These are phyloP conservation scores for Plebejus argus DNA, from an alignment of 2,888 invertebrate genomes.

Conservation along the genomic window DNA sequence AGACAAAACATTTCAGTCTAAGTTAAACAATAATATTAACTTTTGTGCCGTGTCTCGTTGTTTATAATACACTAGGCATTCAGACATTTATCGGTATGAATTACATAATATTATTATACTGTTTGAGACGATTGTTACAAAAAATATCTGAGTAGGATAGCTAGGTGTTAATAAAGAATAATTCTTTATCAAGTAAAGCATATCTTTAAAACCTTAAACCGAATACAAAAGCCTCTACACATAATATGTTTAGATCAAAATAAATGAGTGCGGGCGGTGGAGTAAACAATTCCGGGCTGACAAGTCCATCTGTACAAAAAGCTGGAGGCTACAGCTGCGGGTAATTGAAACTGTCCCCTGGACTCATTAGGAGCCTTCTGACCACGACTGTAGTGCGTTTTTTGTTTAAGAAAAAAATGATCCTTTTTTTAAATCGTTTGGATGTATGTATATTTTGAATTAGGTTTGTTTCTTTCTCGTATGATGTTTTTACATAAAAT, in stretches of 20 bases:
- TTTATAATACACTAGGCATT: no score
- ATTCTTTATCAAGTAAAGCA: no score
- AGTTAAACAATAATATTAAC: no score
- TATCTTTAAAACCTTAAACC: not conserved
- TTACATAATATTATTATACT: no score
- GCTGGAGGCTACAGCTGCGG: slow-evolving; percentile 49
- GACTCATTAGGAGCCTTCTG: slow-evolving; percentile 52
- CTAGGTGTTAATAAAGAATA: no score
- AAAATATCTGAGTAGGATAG: no score
- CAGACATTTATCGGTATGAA: no score
- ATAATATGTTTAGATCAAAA: slow-evolving; percentile 40
- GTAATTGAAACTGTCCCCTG: slow-evolving; percentile 57
- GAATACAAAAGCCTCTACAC: slow-evolving; percentile 26
- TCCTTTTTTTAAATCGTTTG: slow-evolving; percentile 21
- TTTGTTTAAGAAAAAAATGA: slow-evolving; percentile 33
- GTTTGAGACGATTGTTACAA: no score
- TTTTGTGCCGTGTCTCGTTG: no score
- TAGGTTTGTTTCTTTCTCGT: not conserved
- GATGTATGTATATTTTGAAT: not conserved
- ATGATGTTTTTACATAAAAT: no score
- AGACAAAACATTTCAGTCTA: no score
- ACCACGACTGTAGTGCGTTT: slow-evolving; percentile 33
- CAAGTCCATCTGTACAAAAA: slow-evolving; percentile 51
- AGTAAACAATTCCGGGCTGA: slow-evolving; percentile 52
- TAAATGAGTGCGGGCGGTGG: slow-evolving; percentile 40